Evolutionary conservation across 2,797 vertebrate genomes (phyloP).

Genomic region (Gymnodraco acuticeps): DNA sequence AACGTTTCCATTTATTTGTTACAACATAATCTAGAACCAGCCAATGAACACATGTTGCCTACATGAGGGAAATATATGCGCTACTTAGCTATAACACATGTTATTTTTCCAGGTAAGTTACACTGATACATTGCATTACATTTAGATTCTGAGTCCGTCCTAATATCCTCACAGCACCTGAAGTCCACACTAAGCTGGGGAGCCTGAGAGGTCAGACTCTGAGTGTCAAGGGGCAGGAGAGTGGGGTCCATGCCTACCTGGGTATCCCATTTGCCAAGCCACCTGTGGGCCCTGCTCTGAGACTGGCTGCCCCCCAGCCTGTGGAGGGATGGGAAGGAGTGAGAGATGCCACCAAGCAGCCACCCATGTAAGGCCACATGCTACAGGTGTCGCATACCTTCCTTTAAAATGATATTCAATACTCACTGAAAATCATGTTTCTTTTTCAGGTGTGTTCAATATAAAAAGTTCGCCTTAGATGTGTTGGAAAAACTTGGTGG

Average conservation of each 20-base stretch:
- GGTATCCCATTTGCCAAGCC: constrained; percentile 83
- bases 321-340: constrained; percentile 76
- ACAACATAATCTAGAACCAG: background rate
- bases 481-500: fast-evolving
- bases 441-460: constrained; percentile 78
- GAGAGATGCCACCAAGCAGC: constrained; percentile 78
- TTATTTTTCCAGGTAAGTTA: background rate
- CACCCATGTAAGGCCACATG: constrained; percentile 70
- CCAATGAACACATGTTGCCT: background rate
- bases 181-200: constrained; percentile 77
- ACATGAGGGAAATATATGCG: background rate
- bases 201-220: constrained; percentile 73
- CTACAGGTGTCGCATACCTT: background rate
- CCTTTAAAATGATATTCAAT: background rate
- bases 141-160: background rate
- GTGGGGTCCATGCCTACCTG: constrained; percentile 76
- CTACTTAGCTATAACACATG: background rate
- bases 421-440: background rate
- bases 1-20: background rate
- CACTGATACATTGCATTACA: background rate
- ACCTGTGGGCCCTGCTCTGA: constrained; percentile 77
- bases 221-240: constrained; percentile 77
- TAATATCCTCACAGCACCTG: constrained; percentile 49
- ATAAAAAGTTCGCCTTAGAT: fast-evolving
- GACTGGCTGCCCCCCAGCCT: constrained; percentile 78